Evolutionary conservation across 2,797 vertebrate species (phyloP).

Genomic region (Coccyzus lansbergi): DNA sequence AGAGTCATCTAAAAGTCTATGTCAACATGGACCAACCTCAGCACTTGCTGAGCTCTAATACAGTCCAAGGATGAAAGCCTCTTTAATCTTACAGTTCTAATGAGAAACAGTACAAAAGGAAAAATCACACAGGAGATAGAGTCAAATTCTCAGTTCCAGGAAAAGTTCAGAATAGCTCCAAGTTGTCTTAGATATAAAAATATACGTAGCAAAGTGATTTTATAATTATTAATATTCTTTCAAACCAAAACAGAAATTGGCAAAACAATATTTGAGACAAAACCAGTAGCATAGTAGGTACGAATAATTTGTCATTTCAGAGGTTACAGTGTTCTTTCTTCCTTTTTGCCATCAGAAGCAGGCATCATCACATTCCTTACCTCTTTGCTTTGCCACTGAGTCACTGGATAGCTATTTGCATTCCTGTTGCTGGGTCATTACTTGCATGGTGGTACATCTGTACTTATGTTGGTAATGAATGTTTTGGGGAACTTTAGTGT

Average conservation of each 20-base stretch:
- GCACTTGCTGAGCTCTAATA: not conserved
- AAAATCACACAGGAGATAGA: not conserved
- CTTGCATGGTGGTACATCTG: not conserved
- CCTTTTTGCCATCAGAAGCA: not conserved
- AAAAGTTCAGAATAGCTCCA: not conserved
- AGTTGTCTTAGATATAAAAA: not conserved
- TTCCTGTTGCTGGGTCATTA: not conserved
- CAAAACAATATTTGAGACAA: not conserved
- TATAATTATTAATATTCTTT: not conserved
- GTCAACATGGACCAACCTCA: not conserved
- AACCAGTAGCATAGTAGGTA: not conserved
- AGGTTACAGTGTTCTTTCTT: not conserved
- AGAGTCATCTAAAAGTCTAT: not conserved
- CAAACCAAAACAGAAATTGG: not conserved
- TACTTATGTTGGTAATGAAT: rapidly evolving
- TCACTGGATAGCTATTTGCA: not conserved
- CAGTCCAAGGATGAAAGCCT: not conserved
- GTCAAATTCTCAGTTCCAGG: not conserved
- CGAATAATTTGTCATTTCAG: not conserved
- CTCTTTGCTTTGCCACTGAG: not conserved
- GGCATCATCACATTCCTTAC: not conserved
- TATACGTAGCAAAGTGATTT: not conserved
- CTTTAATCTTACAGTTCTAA: not conserved
- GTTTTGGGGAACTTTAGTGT: not conserved
- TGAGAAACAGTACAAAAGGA: not conserved